Evolutionary conservation across 2,888 invertebrate species (phyloP).

Genomic region (Ormyrus rosae): DNA sequence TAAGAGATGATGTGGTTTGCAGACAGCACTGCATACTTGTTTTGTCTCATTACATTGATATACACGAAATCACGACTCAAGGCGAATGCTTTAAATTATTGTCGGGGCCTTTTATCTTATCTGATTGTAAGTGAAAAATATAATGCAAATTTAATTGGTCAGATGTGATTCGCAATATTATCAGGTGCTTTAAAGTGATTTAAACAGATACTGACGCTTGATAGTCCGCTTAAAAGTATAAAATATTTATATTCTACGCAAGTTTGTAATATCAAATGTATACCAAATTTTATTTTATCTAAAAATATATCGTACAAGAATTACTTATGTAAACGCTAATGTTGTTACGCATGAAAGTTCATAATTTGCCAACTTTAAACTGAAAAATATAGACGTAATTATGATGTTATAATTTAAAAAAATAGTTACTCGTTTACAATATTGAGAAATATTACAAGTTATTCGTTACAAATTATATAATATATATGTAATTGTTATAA

Average conservation of each 20-base stretch:
- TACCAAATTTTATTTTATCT: too few relatives aligned
- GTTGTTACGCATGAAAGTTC: too few relatives aligned
- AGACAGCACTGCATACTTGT: neutral
- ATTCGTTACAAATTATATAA: slow-evolving; percentile 13
- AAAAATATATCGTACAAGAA: too few relatives aligned
- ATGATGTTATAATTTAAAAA: neutral
- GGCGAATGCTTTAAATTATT: slow-evolving; percentile 48
- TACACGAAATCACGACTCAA: slow-evolving; percentile 20
- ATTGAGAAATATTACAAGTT: slow-evolving; percentile 4
- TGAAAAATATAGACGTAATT: too few relatives aligned
- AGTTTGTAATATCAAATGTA: too few relatives aligned
- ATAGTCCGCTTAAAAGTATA: too few relatives aligned
- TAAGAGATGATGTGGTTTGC: neutral
- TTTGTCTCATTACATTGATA: slow-evolving; percentile 7
- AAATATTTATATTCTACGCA: too few relatives aligned
- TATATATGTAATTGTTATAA: slow-evolving; percentile 11
- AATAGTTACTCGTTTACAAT: neutral
- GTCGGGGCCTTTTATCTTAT: slow-evolving; percentile 15
- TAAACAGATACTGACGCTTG: neutral
- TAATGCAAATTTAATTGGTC: neutral
- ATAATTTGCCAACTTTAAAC: too few relatives aligned
- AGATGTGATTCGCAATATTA: neutral
- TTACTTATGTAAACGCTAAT: too few relatives aligned
- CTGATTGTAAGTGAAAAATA: neutral
- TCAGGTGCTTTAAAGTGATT: slow-evolving; percentile 4